Evolutionary conservation across 2,113 vertebrate species (phyloP).

Genomic region (Orientallactaga bullata): DNA sequence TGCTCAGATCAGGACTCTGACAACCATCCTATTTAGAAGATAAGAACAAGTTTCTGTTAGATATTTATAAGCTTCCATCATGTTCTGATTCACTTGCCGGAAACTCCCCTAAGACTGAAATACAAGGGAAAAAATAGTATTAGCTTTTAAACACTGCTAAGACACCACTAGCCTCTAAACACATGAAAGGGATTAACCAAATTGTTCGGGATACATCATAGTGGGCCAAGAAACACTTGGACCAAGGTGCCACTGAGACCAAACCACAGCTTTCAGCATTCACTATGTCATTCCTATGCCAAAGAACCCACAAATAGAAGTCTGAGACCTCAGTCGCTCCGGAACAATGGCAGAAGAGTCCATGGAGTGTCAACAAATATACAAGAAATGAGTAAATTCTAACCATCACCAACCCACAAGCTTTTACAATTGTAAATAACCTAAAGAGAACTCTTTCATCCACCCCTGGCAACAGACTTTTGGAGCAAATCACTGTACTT

Average conservation of each 20-base stretch:
- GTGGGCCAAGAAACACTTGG: conserved; percentile 21
- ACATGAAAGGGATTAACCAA: conserved; percentile 6
- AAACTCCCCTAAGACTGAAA: conserved; percentile 38
- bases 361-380: background rate
- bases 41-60: conserved; percentile 2
- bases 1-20: background rate
- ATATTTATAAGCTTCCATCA: background rate
- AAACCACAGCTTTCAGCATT: conserved; percentile 7
- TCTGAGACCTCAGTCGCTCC: background rate
- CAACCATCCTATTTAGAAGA: background rate
- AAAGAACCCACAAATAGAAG: conserved; percentile 20
- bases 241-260: conserved; percentile 13
- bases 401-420: background rate
- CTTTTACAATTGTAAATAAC: conserved; percentile 5
- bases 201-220: background rate
- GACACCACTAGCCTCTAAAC: background rate
- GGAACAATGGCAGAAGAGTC: background rate
- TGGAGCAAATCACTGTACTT: background rate
- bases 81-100: background rate
- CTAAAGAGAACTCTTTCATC: background rate
- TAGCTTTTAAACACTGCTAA: background rate
- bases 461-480: background rate
- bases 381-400: background rate
- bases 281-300: background rate
- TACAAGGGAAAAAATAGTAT: background rate